A percentile compares a stretch with the other conserved stretches of the same genome.
phyloP scores from a whole-genome alignment of 2,113 vertebrate genomes.

The Numenius arquata region DNA sequence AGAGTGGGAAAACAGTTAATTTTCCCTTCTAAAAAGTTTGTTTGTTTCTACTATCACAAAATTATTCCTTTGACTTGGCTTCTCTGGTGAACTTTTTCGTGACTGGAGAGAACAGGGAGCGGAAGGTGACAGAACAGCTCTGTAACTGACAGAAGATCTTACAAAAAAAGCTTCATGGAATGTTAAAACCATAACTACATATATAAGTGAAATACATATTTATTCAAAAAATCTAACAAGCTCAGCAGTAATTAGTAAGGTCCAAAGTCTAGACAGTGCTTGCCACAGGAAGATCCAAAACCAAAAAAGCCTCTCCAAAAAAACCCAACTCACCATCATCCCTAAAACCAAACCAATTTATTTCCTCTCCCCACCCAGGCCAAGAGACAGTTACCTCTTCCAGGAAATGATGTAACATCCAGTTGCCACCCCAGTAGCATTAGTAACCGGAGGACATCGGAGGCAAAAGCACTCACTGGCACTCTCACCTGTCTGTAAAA shows the following conservation, averaged over 20 bases:
- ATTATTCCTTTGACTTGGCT: neutral
- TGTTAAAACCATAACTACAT: neutral
- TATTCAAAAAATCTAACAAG: neutral
- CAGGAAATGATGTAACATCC: constrained; percentile 90
- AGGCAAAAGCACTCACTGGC: constrained; percentile 96
- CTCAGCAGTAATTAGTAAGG: neutral
- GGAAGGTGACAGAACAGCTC: neutral
- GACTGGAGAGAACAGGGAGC: neutral
- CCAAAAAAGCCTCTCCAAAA: no score
- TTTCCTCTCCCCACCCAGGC: neutral
- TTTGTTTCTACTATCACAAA: neutral
- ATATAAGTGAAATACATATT: neutral
- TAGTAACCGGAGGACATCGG: constrained; percentile 79
- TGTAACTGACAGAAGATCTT: neutral
- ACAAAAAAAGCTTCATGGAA: neutral
- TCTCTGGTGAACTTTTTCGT: neutral
- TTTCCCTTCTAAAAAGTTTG: neutral
- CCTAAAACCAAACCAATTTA: neutral
- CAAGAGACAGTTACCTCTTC: constrained; percentile 81
- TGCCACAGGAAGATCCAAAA: neutral
- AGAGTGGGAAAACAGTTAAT: neutral
- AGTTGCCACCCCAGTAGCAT: constrained; percentile 81
- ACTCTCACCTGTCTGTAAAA: constrained; percentile 91
- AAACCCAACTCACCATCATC: neutral
- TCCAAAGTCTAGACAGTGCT: neutral